Evolutionary conservation across 2,888 invertebrate species (phyloP), one percentile per base, ranked within the genome.

Genomic region (Sphaerolaimus hirsutus): DNA sequence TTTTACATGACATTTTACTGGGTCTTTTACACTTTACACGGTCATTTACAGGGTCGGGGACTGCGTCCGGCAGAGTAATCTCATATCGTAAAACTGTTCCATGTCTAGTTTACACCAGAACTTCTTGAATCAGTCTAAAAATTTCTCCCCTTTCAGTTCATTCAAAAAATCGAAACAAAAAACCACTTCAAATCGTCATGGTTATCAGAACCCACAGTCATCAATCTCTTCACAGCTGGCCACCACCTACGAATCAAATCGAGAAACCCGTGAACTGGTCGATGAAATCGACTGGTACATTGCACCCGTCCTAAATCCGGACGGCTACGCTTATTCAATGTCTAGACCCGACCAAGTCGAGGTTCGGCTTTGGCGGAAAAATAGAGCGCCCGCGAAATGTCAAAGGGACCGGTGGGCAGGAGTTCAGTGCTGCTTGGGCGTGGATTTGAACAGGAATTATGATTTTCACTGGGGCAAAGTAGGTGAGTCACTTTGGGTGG

Each of bases 291-390:
- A 61, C 44, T 61, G 59, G 58, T 58, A 55, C 48, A 55, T 60
- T 37, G 57, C 56, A n/a, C 60, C 60, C 2, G 46, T 60, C 23
- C 45, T 60, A 32, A 60, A 60, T 50, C 60, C 60, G 12, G 59
- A 58, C 48, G 56, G 55, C 41, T 47, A 49, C 41, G 52, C 52
- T 46, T 52, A 50, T 46, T 46, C 46, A 22, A 26, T 53, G 3
- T 47, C 47, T 40, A 48, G 47, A 23, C 41, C 48, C 21, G 52
- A 55, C 22, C 54, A 19, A 4, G 29, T 43, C 19, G 22, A 27
- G 2, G 25, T 14, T 41, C 54, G 61, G 44, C 57, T 62, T 57
- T 62, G 61, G 61, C 51, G 62, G 2, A 62, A 63, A 50, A 63
- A 63, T 43, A 50, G 61, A 12, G 51, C 58, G 10, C 60, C 60